Base-by-base conservation (phyloP, 2,113 vertebrate genomes). In the Hymenochirus boettgeri region DNA sequence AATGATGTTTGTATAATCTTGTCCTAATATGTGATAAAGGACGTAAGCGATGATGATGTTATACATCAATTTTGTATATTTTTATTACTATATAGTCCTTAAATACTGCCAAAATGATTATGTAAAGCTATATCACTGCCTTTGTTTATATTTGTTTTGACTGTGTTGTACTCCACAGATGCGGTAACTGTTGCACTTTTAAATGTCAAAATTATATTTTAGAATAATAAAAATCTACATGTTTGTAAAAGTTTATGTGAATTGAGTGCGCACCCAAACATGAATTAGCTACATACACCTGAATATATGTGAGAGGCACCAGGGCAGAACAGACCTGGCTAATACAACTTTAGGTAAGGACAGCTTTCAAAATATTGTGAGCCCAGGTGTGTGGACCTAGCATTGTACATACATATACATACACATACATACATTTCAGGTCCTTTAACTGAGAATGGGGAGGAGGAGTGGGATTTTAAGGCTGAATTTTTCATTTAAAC, bases 181-280 rank as follows among this genome's bases (percentile, higher is more conserved):
- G 90, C 80, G 82, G 88, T 84, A 89, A 90, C 87, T 95, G 86
- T 93, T 97, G 95, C 96, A 99, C 95, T 97, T 93, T 90, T 89
- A 86, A 90, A 90, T 88, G 87, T 89, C 81, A 82, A 88, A 86
- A 74, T 82, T 90, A 86, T 90, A 90, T 90, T 90, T 89, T 90
- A 90, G 81, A 85, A 85, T 86, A 88, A 85, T 85, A 88, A 83
- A 80, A 82, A 82, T 74, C 37, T 75, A 83, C 76, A 71, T 78
- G 69, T 86, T 86, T 86, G 76, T 80, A 74, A 83, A 82, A 81
- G 7, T 35, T 35, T 35, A 2, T 35, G 33, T 35, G 33, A 33
- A 2, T 7, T 33, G 31, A 2, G 31, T 9, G 31, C 31, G 4
- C 31, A 33, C 31, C 31, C 31, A 9, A 11, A 33, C 31, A 33